Percentiles rank a stretch among this genome's conserved stretches.
These are phyloP conservation scores for Spilarctia lutea DNA, from an alignment of 2,888 invertebrate species.

Conservation along the genomic window DNA sequence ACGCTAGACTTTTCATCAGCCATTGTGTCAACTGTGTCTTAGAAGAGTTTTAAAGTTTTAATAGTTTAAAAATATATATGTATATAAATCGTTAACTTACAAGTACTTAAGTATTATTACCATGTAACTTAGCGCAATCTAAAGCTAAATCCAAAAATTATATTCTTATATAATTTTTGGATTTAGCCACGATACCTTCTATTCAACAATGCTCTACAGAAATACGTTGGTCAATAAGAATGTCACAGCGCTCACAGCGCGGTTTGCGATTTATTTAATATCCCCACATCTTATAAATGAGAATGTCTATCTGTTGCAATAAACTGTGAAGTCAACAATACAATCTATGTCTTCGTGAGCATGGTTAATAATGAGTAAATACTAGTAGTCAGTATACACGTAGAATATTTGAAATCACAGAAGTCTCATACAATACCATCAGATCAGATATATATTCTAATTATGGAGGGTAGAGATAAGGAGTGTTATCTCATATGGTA, in stretches of 20 bases:
- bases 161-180: background rate
- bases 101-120: background rate
- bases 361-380: constrained; percentile 10
- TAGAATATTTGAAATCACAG: background rate
- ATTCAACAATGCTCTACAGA: background rate
- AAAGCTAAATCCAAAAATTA: background rate
- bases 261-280: constrained; percentile 31
- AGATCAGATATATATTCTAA: no score
- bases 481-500: no score
- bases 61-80: background rate
- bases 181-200: background rate
- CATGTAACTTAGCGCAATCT: background rate
- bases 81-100: background rate
- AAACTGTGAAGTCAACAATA: constrained; percentile 15
- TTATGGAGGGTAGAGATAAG: no score
- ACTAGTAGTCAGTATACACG: background rate
- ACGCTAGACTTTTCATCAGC: no score
- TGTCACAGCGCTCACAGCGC: constrained; percentile 12
- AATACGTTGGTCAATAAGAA: constrained; percentile 31
- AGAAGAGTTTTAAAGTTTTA: background rate
- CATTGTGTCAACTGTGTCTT: no score
- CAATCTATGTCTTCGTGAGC: constrained; percentile 7
- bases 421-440: no score
- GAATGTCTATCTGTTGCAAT: constrained; percentile 20
- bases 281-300: constrained; percentile 24